Evolutionary conservation across 1,140 invertebrate species (phyloP).

Genomic region (Wiebesia pumilae): DNA sequence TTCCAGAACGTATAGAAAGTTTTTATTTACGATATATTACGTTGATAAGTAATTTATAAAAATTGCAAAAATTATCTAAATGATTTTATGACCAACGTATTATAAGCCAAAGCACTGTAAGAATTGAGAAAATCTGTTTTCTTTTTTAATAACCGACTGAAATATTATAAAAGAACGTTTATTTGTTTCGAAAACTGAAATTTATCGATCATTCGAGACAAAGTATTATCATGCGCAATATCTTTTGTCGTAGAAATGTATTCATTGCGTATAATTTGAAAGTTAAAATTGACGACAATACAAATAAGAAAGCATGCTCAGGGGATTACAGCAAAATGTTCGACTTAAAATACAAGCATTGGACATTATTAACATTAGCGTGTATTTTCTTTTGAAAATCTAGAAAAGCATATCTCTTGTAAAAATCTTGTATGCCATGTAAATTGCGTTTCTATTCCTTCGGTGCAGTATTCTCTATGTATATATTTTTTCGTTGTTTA

Average conservation of each 20-base stretch:
- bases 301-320: not conserved
- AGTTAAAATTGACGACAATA: not conserved
- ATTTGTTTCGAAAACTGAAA: not conserved
- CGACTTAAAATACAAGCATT: not conserved
- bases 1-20: too few relatives aligned
- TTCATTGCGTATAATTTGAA: not conserved
- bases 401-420: conserved; percentile 3
- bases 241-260: not conserved
- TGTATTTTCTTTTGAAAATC: not conserved
- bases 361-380: conserved; percentile 4
- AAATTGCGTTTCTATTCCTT: conserved; percentile 19
- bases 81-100: too few relatives aligned
- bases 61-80: too few relatives aligned
- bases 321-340: not conserved
- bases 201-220: not conserved
- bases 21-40: too few relatives aligned
- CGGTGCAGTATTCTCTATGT: not conserved
- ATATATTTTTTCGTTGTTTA: not conserved
- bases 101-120: too few relatives aligned
- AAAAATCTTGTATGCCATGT: not conserved
- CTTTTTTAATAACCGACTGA: too few relatives aligned
- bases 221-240: not conserved
- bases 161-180: too few relatives aligned
- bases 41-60: too few relatives aligned
- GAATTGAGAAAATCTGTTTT: too few relatives aligned